Percentiles rank a stretch among this genome's conserved stretches.
Conservation (phyloP, 2,888 invertebrate species). For the Diogma glabrata region DNA sequence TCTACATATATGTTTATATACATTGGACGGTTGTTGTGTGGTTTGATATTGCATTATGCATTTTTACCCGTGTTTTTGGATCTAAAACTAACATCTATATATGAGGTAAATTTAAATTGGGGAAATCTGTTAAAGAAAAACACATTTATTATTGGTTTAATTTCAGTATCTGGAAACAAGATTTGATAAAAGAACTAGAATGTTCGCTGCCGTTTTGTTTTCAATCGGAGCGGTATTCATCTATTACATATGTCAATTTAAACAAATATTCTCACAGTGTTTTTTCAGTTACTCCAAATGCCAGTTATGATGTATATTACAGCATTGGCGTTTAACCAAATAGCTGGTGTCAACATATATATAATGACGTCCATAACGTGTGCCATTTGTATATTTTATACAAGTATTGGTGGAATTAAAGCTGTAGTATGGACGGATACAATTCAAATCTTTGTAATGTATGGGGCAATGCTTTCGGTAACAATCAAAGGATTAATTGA, state of each 20-base stretch:
- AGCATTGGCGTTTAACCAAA: slow-evolving; percentile 54
- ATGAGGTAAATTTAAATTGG: too few relatives aligned
- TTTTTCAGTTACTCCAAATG: slow-evolving; percentile 46
- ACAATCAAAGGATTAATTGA: slow-evolving; percentile 62
- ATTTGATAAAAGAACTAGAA: slow-evolving; percentile 54
- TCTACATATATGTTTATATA: slow-evolving; percentile 56
- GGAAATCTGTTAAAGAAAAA: too few relatives aligned
- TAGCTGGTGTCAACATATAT: slow-evolving; percentile 55
- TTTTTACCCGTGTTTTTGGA: slow-evolving; percentile 62
- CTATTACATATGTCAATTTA: too few relatives aligned
- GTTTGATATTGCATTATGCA: slow-evolving; percentile 45
- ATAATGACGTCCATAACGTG: slow-evolving; percentile 65
- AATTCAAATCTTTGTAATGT: slow-evolving; percentile 64
- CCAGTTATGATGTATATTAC: slow-evolving; percentile 45
- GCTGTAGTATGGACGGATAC: slow-evolving; percentile 56
- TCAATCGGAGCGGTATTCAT: too few relatives aligned
- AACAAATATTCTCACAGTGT: too few relatives aligned
- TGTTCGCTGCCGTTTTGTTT: slow-evolving; percentile 39
- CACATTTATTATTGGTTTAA: too few relatives aligned
- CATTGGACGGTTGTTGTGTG: slow-evolving; percentile 31
- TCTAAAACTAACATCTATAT: slow-evolving; percentile 57
- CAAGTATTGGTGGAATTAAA: not conserved
- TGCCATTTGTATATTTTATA: slow-evolving; percentile 55
- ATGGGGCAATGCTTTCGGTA: slow-evolving; percentile 59
- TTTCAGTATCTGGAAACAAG: slow-evolving; percentile 56